Evolutionary conservation across 2,888 invertebrate species (phyloP), one percentile per base, ranked within the genome.

Genomic region (Iselma pallidipennis): DNA sequence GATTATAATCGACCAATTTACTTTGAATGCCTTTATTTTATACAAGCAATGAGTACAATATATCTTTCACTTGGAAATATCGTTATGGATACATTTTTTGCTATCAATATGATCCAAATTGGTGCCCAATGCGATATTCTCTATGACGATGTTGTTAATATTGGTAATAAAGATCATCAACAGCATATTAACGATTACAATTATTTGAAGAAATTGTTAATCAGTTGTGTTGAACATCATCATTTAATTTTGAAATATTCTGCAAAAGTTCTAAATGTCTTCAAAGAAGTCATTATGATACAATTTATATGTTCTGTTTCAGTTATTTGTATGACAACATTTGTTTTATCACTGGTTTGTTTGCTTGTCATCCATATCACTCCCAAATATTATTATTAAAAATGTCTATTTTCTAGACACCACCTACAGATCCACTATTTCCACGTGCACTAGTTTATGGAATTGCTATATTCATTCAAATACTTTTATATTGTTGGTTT

Each of bases 41-140:
- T 53, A 21, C 48, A 61, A 21, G 48, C 37, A 10, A 23, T 12
- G 4, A 48, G 56, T 21, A 52, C 57, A 1, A 42, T 49, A 12
- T 57, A 48, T 25, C 48, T 49, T 28, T 49, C 49, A 10, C 37
- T 61, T 10, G 48, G 21, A 1, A 61, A 61, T 21, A 54, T 57
- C 7, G 42, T 49, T 54, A 23, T 57, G 14, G 61, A 61, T n/a
- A 61, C 61, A 5, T 56, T 60, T 48, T 55, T 60, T 25, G 26
- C 60, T 7, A 56, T 60, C 29, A 23, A 45, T 12, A 52, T 61
- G 53, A 23, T 57, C 12, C 61, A 61, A 49, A 57, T 61, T 21
- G 57, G 61, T 10, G 54, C 57, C 21, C 61, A 61, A 37, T 61
- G 53, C 28, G 61, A 61, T 31, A 21, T 61, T 10, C 25, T 61